Percentiles rank a stretch among this genome's conserved stretches.
Conservation (phyloP, 2,113 vertebrate species). For the Ochotona curzoniae region DNA sequence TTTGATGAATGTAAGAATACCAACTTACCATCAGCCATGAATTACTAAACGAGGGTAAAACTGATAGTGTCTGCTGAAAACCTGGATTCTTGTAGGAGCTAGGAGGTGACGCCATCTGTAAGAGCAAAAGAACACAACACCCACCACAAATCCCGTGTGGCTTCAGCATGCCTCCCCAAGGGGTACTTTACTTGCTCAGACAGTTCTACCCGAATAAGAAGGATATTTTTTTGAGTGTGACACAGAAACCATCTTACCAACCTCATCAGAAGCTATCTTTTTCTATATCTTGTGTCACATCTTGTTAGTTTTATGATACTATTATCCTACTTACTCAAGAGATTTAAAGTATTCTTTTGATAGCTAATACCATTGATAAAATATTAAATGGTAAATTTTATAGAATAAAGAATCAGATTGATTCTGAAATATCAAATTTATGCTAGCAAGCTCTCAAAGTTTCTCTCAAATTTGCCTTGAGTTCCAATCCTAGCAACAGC, state of each 20-base stretch:
- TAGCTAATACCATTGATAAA: conserved; percentile 85
- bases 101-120: conserved; percentile 81
- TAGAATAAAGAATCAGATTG: conserved; percentile 81
- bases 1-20: conserved; percentile 2
- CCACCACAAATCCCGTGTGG: conserved; percentile 85
- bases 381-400: conserved; percentile 82
- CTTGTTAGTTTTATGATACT: conserved; percentile 86
- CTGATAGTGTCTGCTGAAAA: conserved; percentile 77
- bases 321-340: conserved; percentile 83
- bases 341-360: conserved; percentile 83
- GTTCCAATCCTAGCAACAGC: no score
- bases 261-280: conserved; percentile 85
- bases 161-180: conserved; percentile 80
- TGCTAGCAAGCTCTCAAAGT: not conserved
- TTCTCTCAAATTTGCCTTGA: no score
- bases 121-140: conserved; percentile 89
- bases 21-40: conserved; percentile 73
- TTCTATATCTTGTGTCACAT: conserved; percentile 85
- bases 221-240: conserved; percentile 90
- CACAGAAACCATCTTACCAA: conserved; percentile 85
- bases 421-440: not conserved
- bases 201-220: conserved; percentile 89
- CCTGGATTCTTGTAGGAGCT: conserved; percentile 82
- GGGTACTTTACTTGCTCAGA: conserved; percentile 83
- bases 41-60: conserved; percentile 77